Evolutionary conservation across 2,113 vertebrate genomes (phyloP), one percentile per base, ranked within the genome.

Genomic region (Bujurquina vittata): DNA sequence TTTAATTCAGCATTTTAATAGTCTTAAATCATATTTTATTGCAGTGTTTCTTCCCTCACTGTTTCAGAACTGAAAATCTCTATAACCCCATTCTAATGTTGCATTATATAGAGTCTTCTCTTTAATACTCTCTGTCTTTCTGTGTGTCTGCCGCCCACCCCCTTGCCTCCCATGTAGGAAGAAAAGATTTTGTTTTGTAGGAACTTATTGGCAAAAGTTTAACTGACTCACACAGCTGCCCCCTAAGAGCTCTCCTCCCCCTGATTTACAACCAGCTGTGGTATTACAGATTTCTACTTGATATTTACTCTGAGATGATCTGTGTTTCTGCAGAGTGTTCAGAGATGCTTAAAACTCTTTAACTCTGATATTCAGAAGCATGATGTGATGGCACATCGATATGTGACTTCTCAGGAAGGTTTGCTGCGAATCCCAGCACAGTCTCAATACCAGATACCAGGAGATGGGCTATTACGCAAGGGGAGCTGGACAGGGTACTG

Each of bases 151-250:
- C 56, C 61, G 54, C 60, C 54, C 67, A 72, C 56, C 84, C 73
- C 54, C 46, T 77, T 77, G 60, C 22, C 62, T 86, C 69, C 75
- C 61, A 85, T 86, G 91, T 91, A 86, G 92, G 89, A 92, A 89
- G 87, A 92, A 89, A 91, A 92, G 75, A 92, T 89, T 87, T 87
- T 92, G 91, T 80, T 90, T 91, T 91, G 85, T 93, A 83, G 76
- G 76, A 84, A 82, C 76, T 81, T 58, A 65, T 62, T 93, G 93
- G 91, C 89, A 87, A 73, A 57, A 22, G 40, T 82, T 88, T 80
- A 82, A 65, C 69, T 94, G 90, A 93, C 89, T 94, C 92, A 94
- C 89, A 85, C 84, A 90, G 69, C 72, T 88, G 84, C 88, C 84
- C 75, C 63, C 74, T 40, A 31, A 80, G 49, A 78, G 75, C 80